Conservation (phyloP, 1,140 invertebrate species). For the Trialeurodes vaporariorum region DNA sequence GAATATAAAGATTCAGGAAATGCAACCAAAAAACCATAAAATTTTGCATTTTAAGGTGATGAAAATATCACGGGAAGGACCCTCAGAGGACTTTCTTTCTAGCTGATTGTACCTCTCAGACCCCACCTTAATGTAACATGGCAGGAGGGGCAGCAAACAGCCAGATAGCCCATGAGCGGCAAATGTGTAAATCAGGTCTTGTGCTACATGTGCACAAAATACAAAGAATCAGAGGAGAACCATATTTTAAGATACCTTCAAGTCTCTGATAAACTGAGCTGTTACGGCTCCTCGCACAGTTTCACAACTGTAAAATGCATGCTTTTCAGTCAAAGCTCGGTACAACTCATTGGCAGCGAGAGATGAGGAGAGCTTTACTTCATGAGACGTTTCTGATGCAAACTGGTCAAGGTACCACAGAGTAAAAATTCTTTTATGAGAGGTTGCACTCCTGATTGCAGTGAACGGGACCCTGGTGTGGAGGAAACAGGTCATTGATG, state of each 20-base stretch:
- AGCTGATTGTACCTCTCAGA: no score
- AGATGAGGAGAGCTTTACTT: slow-evolving; percentile 67
- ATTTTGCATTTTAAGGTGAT: no score
- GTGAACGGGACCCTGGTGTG: slow-evolving; percentile 75
- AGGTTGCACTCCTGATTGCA: slow-evolving; percentile 66
- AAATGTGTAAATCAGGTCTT: no score
- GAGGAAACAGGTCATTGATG: no score
- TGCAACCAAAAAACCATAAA: no score
- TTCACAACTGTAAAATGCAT: slow-evolving; percentile 84
- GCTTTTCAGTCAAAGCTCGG: slow-evolving; percentile 78
- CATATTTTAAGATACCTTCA: slow-evolving; percentile 56
- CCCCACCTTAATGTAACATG: no score
- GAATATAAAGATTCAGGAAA: no score
- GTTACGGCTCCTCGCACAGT: slow-evolving; percentile 76
- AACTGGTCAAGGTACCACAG: slow-evolving; percentile 58
- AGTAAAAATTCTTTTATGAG: slow-evolving; percentile 58
- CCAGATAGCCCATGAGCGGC: no score
- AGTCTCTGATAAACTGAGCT: slow-evolving; percentile 72
- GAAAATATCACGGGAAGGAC: no score
- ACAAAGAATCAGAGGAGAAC: slow-evolving; percentile 4
- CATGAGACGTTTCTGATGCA: slow-evolving; percentile 52
- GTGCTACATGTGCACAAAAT: background rate
- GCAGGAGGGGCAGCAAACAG: no score
- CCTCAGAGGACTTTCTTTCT: no score
- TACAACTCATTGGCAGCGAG: slow-evolving; percentile 67